phyloP scores from a whole-genome alignment of 2,888 invertebrate genomes.

The Chorisops tibialis region DNA sequence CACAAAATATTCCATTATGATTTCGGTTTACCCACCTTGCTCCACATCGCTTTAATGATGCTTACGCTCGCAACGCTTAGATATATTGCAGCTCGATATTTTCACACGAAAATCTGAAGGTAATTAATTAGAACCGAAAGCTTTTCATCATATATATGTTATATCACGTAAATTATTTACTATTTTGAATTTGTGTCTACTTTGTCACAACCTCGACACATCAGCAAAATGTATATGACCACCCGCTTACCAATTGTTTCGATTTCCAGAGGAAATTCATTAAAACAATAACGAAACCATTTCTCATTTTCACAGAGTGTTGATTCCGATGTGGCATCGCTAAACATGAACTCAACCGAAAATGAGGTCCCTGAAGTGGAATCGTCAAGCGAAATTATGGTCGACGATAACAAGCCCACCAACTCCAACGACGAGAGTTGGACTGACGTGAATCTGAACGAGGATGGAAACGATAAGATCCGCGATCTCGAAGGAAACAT shows the following conservation, averaged over 20 bases:
- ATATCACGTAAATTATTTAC: no score
- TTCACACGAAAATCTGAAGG: no score
- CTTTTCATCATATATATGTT: no score
- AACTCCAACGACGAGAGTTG: conserved; percentile 80
- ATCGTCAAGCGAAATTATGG: conserved; percentile 64
- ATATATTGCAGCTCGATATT: no score
- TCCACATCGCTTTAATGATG: no score
- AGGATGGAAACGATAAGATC: conserved; percentile 59
- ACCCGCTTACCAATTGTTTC: background rate
- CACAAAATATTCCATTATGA: no score
- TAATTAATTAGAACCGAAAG: no score
- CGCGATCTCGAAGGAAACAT: conserved; percentile 68
- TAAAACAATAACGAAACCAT: no score
- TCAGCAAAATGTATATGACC: background rate
- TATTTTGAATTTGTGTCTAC: background rate
- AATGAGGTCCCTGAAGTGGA: conserved; percentile 69
- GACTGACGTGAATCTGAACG: conserved; percentile 90
- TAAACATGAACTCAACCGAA: conserved; percentile 69
- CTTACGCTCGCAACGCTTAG: no score
- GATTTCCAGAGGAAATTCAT: background rate
- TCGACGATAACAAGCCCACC: conserved; percentile 69
- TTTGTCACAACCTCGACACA: background rate
- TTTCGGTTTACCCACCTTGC: no score
- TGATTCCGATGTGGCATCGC: conserved; percentile 76
- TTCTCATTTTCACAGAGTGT: conserved; percentile 64